Base-by-base conservation (phyloP, 2,888 invertebrate species). In the Anarsia innoxiella region DNA sequence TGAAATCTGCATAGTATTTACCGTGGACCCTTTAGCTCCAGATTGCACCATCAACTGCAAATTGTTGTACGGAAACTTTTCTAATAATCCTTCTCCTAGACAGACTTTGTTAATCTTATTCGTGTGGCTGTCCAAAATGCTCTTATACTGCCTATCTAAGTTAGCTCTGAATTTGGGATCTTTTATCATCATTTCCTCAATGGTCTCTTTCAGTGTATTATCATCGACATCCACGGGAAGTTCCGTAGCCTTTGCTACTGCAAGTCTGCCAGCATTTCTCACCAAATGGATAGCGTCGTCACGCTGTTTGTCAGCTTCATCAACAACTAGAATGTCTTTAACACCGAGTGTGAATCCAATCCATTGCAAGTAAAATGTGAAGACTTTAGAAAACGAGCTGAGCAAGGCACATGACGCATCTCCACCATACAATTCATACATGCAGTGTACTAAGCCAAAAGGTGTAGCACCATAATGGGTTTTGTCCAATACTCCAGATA, bases 41-140 rank as follows among this genome's bases (percentile, higher is more conserved):
- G 99, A 97, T 58, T 95, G 91, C 0, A 99, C 97, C 98, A 99
- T 99, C 51, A 99, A 74, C 68, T 99, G 98, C n/a, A 99, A 87
- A 78, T 97, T 97, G 70, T 99, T 99, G 11, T 90, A 78, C 0
- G 99, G 99, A 64, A 99, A 99, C 53, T 91, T 89, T 45, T 91
- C 90, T 4, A 95, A 76, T 27, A 99, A 85, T 1, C 98, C 98
- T 40, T 88, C 87, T 0, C 95, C 93, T 41, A 98, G 85, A 63
- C 96, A 97, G 0, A 88, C 88, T 51, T 90, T 93, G 60, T 96
- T 96, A 39, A 99, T 97, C 29, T 92, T 89, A 61, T 99, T 97
- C 34, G 96, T 97, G 54, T 90, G 92, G 2, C 89, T 86, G 67
- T 97, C 95, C 27, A 97, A 83, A 10, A 88, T 67, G 9, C 80